Conservation (phyloP, 2,888 invertebrate genomes). For the Corbicula japonica region DNA sequence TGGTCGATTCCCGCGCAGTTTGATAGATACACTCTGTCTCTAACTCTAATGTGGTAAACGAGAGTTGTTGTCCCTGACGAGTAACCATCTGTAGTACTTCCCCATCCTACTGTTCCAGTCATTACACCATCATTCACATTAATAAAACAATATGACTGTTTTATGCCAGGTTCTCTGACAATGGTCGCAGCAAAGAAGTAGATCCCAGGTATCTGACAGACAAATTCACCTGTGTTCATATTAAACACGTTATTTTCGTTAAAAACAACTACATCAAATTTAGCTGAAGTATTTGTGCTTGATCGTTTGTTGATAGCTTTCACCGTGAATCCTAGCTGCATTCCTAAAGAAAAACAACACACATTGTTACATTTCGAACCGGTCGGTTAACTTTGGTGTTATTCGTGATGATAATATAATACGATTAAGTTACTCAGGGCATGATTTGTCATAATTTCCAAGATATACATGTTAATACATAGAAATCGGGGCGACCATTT, state of each 20-base stretch:
- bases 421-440: too few relatives aligned
- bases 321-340: neutral
- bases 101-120: neutral
- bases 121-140: neutral
- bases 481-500: too few relatives aligned
- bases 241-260: neutral
- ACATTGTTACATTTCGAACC: too few relatives aligned
- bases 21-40: neutral
- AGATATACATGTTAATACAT: too few relatives aligned
- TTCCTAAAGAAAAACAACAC: too few relatives aligned
- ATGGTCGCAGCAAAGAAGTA: neutral
- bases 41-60: neutral
- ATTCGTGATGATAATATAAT: too few relatives aligned
- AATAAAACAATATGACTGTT: neutral
- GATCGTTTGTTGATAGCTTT: neutral
- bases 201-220: neutral
- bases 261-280: neutral
- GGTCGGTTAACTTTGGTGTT: too few relatives aligned
- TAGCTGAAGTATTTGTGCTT: neutral
- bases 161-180: neutral
- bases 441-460: too few relatives aligned
- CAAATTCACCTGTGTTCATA: neutral
- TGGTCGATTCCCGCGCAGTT: neutral
- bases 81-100: neutral
- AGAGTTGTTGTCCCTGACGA: neutral